A percentile compares a stretch with the other conserved stretches of the same genome.
Evolutionary conservation across 2,888 invertebrate genomes (phyloP).

Genomic region (Schizaphis graminum): DNA sequence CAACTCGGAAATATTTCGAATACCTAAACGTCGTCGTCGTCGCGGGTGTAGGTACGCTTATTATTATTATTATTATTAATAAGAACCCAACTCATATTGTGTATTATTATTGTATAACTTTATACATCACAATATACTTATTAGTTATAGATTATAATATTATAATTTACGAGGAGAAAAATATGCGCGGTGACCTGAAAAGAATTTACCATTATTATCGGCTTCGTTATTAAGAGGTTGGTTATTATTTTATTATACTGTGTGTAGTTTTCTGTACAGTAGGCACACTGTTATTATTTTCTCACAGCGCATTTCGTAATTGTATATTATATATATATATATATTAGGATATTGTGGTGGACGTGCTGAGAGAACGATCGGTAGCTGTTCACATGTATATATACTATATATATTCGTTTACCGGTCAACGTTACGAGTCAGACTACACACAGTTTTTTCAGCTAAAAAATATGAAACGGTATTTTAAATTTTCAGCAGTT

Average conservation of each 20-base stretch:
- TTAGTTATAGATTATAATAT: neutral
- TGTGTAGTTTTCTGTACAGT: neutral
- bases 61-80: neutral
- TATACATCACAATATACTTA: neutral
- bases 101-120: neutral
- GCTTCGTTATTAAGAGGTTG: neutral
- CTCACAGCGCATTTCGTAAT: neutral
- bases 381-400: neutral
- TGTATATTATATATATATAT: neutral
- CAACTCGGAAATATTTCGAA: constrained; percentile 50
- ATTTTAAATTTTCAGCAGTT: neutral
- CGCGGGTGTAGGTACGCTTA: neutral
- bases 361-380: neutral
- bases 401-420: neutral
- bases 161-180: too few species aligned
- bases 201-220: neutral
- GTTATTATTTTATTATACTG: neutral
- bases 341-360: neutral
- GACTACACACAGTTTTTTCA: neutral
- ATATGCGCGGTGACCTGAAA: neutral
- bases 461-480: neutral
- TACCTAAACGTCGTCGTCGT: neutral
- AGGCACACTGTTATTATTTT: neutral
- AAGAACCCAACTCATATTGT: neutral
- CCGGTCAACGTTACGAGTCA: neutral